Evolutionary conservation across 2,888 invertebrate genomes (phyloP), one percentile per base, ranked within the genome.

Genomic region (Spatulosminthurus flaviceps): DNA sequence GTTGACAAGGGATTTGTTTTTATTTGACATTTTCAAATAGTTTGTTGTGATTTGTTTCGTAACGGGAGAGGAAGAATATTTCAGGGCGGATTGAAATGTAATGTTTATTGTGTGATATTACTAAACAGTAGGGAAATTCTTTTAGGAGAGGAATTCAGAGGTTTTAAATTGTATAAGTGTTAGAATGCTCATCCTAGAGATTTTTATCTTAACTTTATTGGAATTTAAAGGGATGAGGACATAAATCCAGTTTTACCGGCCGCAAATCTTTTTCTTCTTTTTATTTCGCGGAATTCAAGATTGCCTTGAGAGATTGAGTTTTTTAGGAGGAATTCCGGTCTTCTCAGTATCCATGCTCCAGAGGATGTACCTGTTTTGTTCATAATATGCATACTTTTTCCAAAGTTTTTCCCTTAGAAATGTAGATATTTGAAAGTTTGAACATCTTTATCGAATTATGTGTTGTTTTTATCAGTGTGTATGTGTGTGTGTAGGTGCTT

Each of bases 401-500:
- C 34, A 34, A 34, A 34, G 34, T n/a, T n/a, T n/a, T n/a, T n/a
- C n/a, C n/a, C n/a, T n/a, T n/a, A n/a, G n/a, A n/a, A n/a, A n/a
- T n/a, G n/a, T n/a, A n/a, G n/a, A 7, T 41, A 9, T 7, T 41
- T 7, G 41, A 9, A n/a, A 24, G 2, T 11, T 9, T 21, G 64
- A 64, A 64, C 64, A 64, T 64, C 64, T 64, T 64, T 64, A 64
- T 64, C 64, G 51, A 51, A 51, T 51, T 51, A n/a, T 51, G 51
- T 51, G 51, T 51, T 9, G 51, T 51, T 2, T 51, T 64, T 64
- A 64, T 64, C 64, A 24, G 64, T 1, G 5, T 22, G n/a, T n/a
- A n/a, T n/a, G n/a, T n/a, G n/a, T n/a, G n/a, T n/a, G n/a, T n/a
- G n/a, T n/a, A n/a, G n/a, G 24, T 64, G 22, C 64, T 26, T 64